These are phyloP conservation scores for Trinorchestia longiramus DNA, from an alignment of 1,140 invertebrate species.

Conservation along the genomic window DNA sequence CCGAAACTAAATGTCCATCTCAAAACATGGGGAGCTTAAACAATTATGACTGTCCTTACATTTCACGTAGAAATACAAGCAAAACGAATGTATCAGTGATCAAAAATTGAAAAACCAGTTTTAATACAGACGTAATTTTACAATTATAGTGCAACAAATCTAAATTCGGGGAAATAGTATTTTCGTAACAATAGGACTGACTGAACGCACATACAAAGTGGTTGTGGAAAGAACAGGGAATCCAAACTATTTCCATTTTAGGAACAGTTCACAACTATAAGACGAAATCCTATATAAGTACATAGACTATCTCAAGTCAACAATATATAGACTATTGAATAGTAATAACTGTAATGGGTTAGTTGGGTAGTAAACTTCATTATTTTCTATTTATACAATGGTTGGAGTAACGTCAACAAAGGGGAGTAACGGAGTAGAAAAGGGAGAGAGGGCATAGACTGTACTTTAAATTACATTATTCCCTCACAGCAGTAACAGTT, in stretches of 20 bases:
- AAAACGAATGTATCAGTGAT: not conserved
- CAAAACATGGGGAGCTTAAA: not conserved
- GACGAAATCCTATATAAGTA: slow-evolving; percentile 39
- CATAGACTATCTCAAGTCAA: slow-evolving; percentile 52
- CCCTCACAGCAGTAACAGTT: slow-evolving; percentile 50
- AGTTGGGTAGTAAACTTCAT: slow-evolving; percentile 49
- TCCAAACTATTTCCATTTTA: slow-evolving; percentile 16
- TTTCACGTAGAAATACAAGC: not conserved
- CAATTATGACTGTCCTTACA: not conserved
- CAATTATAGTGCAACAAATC: not conserved
- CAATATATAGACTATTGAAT: slow-evolving; percentile 54
- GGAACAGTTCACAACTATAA: slow-evolving; percentile 46
- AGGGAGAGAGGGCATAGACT: slow-evolving; percentile 39
- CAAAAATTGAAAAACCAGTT: not conserved
- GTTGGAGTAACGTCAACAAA: slow-evolving; percentile 41
- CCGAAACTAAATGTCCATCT: not conserved
- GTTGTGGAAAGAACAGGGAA: slow-evolving; percentile 8
- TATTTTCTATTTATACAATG: slow-evolving; percentile 52
- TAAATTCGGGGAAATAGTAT: not conserved
- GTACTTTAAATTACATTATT: slow-evolving; percentile 40
- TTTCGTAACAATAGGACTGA: not conserved
- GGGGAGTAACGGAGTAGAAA: slow-evolving; percentile 30
- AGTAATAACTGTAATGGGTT: slow-evolving; percentile 54
- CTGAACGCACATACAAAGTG: not conserved
- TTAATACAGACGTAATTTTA: not conserved